Evolutionary conservation across 2,113 vertebrate genomes (phyloP).

Genomic region (Caloenas nicobarica): DNA sequence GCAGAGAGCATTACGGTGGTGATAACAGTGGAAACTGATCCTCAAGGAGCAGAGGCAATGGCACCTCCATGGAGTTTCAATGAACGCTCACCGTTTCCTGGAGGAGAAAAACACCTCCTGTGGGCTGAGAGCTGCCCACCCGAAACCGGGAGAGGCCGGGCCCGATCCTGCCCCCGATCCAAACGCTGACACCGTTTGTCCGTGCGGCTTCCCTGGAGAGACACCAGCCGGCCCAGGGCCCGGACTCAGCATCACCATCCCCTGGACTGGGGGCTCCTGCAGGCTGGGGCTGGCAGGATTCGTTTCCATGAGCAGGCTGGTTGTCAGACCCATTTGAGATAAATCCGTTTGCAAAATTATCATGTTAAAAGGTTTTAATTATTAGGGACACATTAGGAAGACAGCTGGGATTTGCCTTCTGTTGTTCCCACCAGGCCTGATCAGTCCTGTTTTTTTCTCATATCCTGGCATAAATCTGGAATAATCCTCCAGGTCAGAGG

Average conservation of each 20-base stretch:
- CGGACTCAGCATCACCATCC: neutral
- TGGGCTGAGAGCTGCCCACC: neutral
- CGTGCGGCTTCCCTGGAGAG: neutral
- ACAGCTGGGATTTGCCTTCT: conserved; percentile 51
- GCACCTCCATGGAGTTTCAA: neutral
- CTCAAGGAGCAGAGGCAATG: conserved; percentile 2
- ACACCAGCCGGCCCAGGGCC: neutral
- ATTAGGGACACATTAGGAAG: conserved; percentile 20
- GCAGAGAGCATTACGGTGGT: neutral
- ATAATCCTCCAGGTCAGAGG: conserved; percentile 14
- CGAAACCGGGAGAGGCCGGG: neutral
- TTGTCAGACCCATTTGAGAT: conserved; percentile 24
- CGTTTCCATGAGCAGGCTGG: neutral
- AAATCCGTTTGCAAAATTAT: conserved; percentile 34
- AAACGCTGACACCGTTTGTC: neutral
- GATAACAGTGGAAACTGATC: neutral
- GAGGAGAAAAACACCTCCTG: neutral
- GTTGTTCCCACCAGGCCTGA: conserved; percentile 22
- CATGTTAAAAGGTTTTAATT: conserved; percentile 52
- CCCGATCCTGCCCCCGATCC: neutral
- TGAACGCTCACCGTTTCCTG: neutral
- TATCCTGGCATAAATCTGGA: neutral
- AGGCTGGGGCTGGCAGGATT: neutral
- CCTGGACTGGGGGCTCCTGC: neutral
- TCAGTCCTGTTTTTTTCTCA: neutral